Percentiles rank a stretch among this genome's conserved stretches.
phyloP scores from a whole-genome alignment of 2,888 invertebrate species.

The Dione juno region DNA sequence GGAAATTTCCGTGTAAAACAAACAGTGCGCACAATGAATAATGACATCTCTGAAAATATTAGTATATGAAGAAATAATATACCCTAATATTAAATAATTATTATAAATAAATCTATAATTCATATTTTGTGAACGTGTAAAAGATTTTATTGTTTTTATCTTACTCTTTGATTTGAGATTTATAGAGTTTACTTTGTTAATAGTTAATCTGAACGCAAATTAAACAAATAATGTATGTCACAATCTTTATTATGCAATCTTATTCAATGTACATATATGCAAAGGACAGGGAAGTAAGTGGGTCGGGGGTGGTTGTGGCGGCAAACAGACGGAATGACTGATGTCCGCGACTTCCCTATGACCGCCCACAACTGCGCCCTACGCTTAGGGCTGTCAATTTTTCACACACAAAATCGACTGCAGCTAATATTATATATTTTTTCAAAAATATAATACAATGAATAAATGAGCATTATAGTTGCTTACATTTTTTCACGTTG shows the following conservation, averaged over 20 bases:
- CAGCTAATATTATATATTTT: too few species aligned
- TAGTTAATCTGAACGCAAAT: conserved; percentile 9
- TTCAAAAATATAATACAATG: too few species aligned
- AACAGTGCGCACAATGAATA: too few species aligned
- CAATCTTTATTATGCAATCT: conserved; percentile 15
- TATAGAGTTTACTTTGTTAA: background rate
- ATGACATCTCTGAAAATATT: too few species aligned
- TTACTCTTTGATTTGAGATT: background rate
- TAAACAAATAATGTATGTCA: background rate
- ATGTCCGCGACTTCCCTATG: conserved; percentile 27
- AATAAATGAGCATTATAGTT: background rate
- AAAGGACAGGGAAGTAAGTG: conserved; percentile 20
- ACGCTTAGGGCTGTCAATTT: conserved; percentile 8
- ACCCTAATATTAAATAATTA: too few species aligned
- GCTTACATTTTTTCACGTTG: background rate
- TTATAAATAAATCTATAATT: too few species aligned
- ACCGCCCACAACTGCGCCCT: conserved; percentile 20
- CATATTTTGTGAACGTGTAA: too few species aligned
- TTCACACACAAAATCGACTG: background rate
- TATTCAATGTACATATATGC: conserved; percentile 5
- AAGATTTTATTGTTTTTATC: background rate
- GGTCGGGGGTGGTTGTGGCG: conserved; percentile 23
- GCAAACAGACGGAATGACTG: conserved; percentile 21
- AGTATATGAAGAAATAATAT: too few species aligned
- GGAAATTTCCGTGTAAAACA: too few species aligned